phyloP scores from a whole-genome alignment of 2,113 vertebrate genomes.

The Alaudala cheleensis region DNA sequence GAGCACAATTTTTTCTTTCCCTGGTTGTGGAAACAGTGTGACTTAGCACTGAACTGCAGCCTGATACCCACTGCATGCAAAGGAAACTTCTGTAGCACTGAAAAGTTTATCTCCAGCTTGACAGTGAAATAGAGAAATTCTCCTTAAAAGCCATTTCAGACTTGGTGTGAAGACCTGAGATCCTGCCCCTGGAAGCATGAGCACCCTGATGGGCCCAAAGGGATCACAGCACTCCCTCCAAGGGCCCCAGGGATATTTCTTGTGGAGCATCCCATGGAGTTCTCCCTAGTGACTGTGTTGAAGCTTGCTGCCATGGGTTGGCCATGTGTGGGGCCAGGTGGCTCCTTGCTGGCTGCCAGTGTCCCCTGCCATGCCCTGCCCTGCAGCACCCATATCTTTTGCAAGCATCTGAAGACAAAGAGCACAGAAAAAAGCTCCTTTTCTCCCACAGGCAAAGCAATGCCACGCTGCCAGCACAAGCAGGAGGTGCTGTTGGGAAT shows the following conservation, averaged over 20 bases:
- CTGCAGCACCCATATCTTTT: background rate
- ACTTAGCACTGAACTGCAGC: background rate
- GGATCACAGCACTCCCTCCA: background rate
- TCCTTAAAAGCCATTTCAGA: background rate
- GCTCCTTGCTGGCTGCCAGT: background rate
- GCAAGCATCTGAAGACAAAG: background rate
- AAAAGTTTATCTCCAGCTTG: background rate
- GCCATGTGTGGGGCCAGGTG: background rate
- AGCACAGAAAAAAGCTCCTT: background rate
- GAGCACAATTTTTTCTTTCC: background rate
- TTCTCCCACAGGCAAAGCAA: background rate
- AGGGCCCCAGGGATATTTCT: background rate
- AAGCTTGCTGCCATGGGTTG: background rate
- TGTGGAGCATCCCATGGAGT: background rate
- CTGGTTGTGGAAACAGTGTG: background rate
- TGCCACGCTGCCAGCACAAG: background rate
- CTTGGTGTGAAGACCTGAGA: background rate
- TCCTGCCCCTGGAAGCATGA: background rate
- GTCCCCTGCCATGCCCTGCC: background rate
- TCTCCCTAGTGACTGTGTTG: background rate
- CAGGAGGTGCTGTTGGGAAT: background rate
- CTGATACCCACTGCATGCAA: background rate
- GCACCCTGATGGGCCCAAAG: background rate
- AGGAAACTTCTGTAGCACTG: background rate
- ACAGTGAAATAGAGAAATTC: background rate